Base-by-base conservation (phyloP, 2,797 vertebrate species). In the Eospalax fontanierii region DNA sequence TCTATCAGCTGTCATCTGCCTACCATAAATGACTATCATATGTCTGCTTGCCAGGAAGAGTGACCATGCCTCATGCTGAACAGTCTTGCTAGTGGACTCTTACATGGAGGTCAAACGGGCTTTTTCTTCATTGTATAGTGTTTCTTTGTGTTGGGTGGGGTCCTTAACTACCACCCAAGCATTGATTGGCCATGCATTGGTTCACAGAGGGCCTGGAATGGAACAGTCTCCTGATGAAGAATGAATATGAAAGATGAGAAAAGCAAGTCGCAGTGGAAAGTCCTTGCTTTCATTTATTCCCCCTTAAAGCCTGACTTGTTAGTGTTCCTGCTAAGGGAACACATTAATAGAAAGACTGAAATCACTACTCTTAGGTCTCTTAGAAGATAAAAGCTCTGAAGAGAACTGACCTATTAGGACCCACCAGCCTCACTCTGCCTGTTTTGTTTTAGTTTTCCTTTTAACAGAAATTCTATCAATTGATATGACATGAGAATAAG, bases 331-430 rank as follows among this genome's bases (percentile, higher is more conserved):
- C 84, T 61, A 50, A 88, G 68, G 46, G 19, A 87, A 83, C 19
- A 79, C 46, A 73, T 14, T 54, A n/a, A 1, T 19, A 82, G 59
- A 73, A 59, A 68, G 71, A 65, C 15, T 33, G 33, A 80, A 93
- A 40, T 85, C 21, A 21, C 57, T 57, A 12, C 33, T 76, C 87
- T 54, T 87, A 86, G 74, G 75, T 93, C 14, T 73, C 35, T 78
- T 43, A 76, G 75, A 93, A 96, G 76, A n/a, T n/a, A 57, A 65
- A 87, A 14, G 24, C 54, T 85, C 54, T 61, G 43, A 68, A 26
- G 30, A 46, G 65, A 61, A 82, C 28, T 38, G 43, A 66, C 50
- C 35, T 43, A 16, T 16, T 50, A 54, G 65, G 1, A 33, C 22
- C 66, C 2, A 66, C 26, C 15, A 16, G 50, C 24, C 50, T 73